phyloP scores from a whole-genome alignment of 1,140 invertebrate genomes.

The Apis dorsata region DNA sequence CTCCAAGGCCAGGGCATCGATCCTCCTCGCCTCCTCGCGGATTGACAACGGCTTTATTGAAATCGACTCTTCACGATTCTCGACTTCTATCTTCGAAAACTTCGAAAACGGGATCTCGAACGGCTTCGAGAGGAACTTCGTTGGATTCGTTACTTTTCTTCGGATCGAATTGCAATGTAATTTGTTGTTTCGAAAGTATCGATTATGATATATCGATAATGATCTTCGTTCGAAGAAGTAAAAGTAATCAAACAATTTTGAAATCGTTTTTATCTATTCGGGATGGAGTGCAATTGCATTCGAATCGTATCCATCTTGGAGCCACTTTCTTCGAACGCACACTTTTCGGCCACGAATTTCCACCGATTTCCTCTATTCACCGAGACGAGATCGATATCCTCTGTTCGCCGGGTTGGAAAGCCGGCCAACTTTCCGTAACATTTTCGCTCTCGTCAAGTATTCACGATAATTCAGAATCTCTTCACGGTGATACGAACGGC shows the following conservation, averaged over 20 bases:
- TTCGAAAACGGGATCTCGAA: too few relatives aligned
- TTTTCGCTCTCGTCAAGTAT: constrained; percentile 35
- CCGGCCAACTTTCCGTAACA: constrained; percentile 22
- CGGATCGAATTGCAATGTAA: too few relatives aligned
- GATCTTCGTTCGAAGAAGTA: too few relatives aligned
- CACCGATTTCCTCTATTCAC: neutral
- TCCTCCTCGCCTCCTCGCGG: neutral
- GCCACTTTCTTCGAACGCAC: neutral
- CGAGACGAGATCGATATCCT: constrained; percentile 29
- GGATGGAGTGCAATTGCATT: neutral
- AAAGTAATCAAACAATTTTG: too few relatives aligned
- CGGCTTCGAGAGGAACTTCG: too few relatives aligned
- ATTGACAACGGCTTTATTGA: constrained; percentile 12
- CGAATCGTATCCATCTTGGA: neutral
- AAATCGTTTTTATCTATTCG: too few relatives aligned
- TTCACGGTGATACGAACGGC: constrained; percentile 1
- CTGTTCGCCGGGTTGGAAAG: constrained; percentile 9
- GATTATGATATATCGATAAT: too few relatives aligned
- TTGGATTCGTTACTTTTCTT: too few relatives aligned
- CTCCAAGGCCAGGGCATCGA: neutral
- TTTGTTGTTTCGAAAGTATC: too few relatives aligned
- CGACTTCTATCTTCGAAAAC: too few relatives aligned
- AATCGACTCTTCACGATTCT: neutral
- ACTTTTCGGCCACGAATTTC: neutral
- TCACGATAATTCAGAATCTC: constrained; percentile 31